These are phyloP conservation scores for Neolamprologus devosi DNA, from an alignment of 2,113 vertebrate genomes.

Conservation along the genomic window DNA sequence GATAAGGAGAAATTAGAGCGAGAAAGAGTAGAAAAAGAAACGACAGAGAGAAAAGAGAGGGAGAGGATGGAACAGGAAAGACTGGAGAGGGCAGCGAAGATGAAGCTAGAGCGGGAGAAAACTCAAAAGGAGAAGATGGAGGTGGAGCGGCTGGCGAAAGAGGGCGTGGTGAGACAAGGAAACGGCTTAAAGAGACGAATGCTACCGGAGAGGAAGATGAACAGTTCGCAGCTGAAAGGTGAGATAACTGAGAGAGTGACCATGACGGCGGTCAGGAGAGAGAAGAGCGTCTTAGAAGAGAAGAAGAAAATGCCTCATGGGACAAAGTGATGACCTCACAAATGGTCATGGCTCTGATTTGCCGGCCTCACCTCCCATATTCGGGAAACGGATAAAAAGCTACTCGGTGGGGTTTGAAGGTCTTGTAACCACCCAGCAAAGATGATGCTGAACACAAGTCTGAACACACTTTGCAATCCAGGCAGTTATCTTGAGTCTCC, in stretches of 20 bases:
- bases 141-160: neutral
- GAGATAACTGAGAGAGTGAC: neutral
- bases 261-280: neutral
- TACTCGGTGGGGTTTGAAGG: neutral
- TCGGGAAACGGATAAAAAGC: neutral
- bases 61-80: neutral
- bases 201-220: neutral
- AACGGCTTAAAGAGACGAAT: neutral
- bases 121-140: neutral
- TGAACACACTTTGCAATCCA: neutral
- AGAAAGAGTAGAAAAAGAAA: neutral
- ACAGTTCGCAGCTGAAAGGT: neutral
- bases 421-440: neutral
- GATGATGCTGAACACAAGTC: neutral
- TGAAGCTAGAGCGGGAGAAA: neutral
- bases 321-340: neutral
- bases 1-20: neutral
- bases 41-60: neutral
- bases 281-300: neutral
- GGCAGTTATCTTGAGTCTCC: neutral
- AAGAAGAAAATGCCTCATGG: neutral
- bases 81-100: neutral
- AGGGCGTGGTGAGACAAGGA: neutral
- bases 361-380: neutral
- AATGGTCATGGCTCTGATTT: neutral